Evolutionary conservation across 92 coral and sea anemone genomes (phyloP), one percentile per base, ranked within the genome.

Genomic region (Porites lobata): DNA sequence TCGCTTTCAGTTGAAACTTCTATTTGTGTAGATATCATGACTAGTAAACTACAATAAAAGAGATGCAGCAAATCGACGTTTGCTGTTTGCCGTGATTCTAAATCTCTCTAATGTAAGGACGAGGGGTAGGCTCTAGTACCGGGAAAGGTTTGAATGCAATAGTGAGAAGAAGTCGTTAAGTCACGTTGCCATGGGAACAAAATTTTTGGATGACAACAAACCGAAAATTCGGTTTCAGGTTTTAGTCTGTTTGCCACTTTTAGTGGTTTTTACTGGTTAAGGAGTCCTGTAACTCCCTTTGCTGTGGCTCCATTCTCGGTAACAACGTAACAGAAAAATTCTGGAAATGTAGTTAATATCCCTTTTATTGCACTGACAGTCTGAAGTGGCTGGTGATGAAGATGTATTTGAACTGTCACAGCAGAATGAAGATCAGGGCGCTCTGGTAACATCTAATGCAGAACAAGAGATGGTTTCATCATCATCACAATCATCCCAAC

Each of bases 221-320:
- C 32, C 32, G 32, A 43, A 71, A 71, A 8, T 71, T 18, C 76
- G 50, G 76, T 71, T 71, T 71, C 22, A 71, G 76, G 50, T 29
- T 71, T 71, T 71, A 24, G 52, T 71, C 76, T n/a, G 76, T 71
- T 71, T 71, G 76, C 50, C 9, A 71, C 76, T 71, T 71, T 71
- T 71, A 24, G 53, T 71, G 76, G 76, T 22, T 71, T 71, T 71
- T 29, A 38, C 22, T 71, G 50, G 76, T 71, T 71, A 29, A 71
- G 76, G 14, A 71, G 76, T 47, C 76, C 76, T 71, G 76, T 71
- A 71, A 71, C 76, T 71, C 76, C 76, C 76, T 71, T 71, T 71
- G 38, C 76, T 24, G 76, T 71, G 76, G 76, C 56, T 24, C 76
- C 50, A 71, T 3, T 71, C 76, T 71, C 76, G 76, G 76, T 71